These are phyloP conservation scores for Drosophila sulfurigaster DNA, from an alignment of 1,140 invertebrate species.

Conservation along the genomic window DNA sequence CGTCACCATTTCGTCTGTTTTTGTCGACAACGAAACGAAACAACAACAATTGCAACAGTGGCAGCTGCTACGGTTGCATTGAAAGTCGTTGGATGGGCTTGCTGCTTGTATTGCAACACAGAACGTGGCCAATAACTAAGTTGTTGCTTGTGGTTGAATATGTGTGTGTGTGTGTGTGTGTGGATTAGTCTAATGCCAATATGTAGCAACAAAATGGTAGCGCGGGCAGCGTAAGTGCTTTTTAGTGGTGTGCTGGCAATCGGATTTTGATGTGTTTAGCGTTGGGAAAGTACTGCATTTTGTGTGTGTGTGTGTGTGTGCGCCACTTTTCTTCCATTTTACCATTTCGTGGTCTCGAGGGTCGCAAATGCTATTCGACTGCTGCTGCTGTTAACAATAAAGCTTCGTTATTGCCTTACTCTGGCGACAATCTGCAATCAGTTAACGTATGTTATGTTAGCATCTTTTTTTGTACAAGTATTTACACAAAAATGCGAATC, in stretches of 20 bases:
- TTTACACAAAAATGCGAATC: no score
- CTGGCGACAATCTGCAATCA: conserved; percentile 5
- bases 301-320: not conserved
- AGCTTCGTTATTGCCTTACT: conserved; percentile 35
- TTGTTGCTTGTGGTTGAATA: conserved; percentile 54
- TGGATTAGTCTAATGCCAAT: conserved; percentile 79
- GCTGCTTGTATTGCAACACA: not conserved
- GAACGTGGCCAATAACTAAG: conserved; percentile 64
- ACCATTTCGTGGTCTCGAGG: conserved; percentile 7
- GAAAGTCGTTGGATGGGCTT: not conserved
- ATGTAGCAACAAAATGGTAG: conserved; percentile 57
- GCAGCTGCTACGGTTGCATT: not conserved
- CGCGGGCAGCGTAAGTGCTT: conserved; percentile 53
- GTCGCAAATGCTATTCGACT: not conserved
- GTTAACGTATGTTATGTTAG: not conserved
- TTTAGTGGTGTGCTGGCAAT: conserved; percentile 67
- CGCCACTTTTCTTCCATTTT: conserved; percentile 23
- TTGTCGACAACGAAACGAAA: conserved; percentile 26
- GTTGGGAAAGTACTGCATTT: conserved; percentile 47
- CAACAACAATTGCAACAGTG: conserved; percentile 14
- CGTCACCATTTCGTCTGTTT: conserved; percentile 66
- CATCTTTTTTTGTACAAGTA: no score
- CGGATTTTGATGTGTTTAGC: conserved; percentile 67
- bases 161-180: conserved; percentile 52
- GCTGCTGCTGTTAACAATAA: conserved; percentile 14